Base-by-base conservation (phyloP, 2,113 vertebrate species). In the Eptesicus fuscus region DNA sequence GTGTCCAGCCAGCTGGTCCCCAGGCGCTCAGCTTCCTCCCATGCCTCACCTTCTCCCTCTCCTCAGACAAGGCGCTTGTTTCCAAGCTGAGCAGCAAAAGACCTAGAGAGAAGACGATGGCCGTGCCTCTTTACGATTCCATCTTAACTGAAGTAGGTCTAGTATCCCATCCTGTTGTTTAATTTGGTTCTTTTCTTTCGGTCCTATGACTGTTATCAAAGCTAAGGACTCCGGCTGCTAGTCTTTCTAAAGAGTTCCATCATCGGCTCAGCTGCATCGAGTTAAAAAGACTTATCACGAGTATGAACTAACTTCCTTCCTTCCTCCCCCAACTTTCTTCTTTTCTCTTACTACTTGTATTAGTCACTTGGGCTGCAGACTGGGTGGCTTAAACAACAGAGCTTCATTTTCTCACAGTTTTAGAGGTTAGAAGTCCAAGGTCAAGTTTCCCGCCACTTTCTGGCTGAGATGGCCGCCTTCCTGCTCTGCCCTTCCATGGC, bases 11-110 rank as follows among this genome's bases (percentile, higher is more conserved):
- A 9, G 23, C 44, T 25, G 10, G 5, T 7, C 61, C 28, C 40
- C 14, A 1, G 49, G 7, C 20, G 40, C 40, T 42, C 9, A 10
- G 37, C 37, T 14, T 22, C 0, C 42, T 30, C 5, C 0, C 28
- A 17, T 35, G 18, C 28, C 5, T 35, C 9, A 0, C 49, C 23
- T 40, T 30, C 78, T n/a, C n/a, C 28, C 9, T 0, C 22, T 61
- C 4, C 4, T 56, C 59, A n/a, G 56, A 25, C 37, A 42, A 18
- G n/a, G 49, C 23, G 17, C 74, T n/a, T 0, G 23, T 20, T 3
- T 1, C 23, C 73, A 28, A 35, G 7, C 51, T 11, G 42, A 71
- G 32, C 61, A 4, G 79, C 23, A 3, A 28, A 40, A 32, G 69
- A 22, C 59, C 12, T 40, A 18, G 35, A 13, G 7, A 56, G 12